Evolutionary conservation across 2,888 invertebrate species (phyloP).

Genomic region (Hedychridium roseum): DNA sequence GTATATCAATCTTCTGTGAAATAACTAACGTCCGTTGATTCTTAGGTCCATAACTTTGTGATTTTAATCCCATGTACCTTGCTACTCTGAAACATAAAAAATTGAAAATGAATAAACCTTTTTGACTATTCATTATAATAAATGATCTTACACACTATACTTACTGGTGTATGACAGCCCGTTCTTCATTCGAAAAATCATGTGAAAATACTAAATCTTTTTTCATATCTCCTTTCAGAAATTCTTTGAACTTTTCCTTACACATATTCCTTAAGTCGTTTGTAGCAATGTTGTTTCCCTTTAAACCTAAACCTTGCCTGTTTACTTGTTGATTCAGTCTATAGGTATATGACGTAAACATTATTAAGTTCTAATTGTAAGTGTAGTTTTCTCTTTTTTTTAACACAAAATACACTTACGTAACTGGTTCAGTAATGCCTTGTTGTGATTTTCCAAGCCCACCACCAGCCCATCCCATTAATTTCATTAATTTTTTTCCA

Average conservation of each 20-base stretch:
- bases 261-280: conserved; percentile 57
- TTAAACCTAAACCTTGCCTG: conserved; percentile 55
- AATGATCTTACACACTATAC: conserved; percentile 14
- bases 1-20: conserved; percentile 63
- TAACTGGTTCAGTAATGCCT: conserved; percentile 67
- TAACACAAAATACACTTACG: conserved; percentile 45
- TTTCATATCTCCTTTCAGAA: conserved; percentile 50
- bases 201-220: conserved; percentile 69
- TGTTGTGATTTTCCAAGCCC: conserved; percentile 68
- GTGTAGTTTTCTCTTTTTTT: not conserved
- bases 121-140: not conserved
- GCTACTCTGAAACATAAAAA: conserved; percentile 55
- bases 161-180: conserved; percentile 70
- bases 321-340: conserved; percentile 52
- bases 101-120: not conserved
- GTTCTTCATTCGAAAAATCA: conserved; percentile 73
- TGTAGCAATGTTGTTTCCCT: conserved; percentile 41
- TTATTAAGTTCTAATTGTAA: conserved; percentile 3
- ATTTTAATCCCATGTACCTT: conserved; percentile 64
- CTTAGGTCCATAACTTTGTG: conserved; percentile 65
- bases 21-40: conserved; percentile 65
- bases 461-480: conserved; percentile 71
- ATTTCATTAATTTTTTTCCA: conserved; percentile 67
- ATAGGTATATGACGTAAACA: conserved; percentile 3
- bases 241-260: conserved; percentile 63